Base-by-base conservation (phyloP, 1,140 invertebrate species). In the Oscheius sp. region DNA sequence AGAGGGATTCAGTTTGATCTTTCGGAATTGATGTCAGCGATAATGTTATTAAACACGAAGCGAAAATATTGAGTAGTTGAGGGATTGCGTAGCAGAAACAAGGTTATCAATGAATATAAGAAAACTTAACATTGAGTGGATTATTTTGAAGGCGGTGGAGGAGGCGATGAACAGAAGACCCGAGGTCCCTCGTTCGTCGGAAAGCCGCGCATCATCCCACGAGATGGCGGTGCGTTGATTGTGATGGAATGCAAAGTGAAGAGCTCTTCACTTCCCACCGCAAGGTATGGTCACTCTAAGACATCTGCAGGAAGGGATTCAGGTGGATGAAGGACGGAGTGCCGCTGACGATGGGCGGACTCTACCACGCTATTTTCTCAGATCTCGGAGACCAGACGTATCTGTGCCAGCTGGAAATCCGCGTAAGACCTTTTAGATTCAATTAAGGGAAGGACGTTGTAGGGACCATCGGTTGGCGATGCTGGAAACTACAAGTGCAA, bases 401-500 rank as follows among this genome's bases (percentile, higher is more conserved):
- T 84, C 91, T 93, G 64, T 92, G 94, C 45, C 90, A 91, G 83
- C 86, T 98, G 69, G 92, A 93, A 85, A 87, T 98, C 10, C 91
- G 91, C 84, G 89, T 90, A 84, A 77, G 79, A 77, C 36, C 38
- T 65, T 76, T 36, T 2, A 20, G 10, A 13, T 61, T 26, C 18
- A 35, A 36, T 2, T 2, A 67, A 18, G 36, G 68, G 31, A 66
- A 77, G 58, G 34, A 62, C 3, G 62, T 82, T 86, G 34, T 80
- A 90, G 87, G 93, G 96, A 87, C 94, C 95, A 69, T 91, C 91
- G 79, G 89, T 92, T 74, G 91, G 93, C 80, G 95, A 99, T 87
- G 95, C 94, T 78, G 96, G 96, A 42, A 88, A 96, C 35, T 99
- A 98, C 87, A 97, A 97, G 86, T 97, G 95, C 85, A 95, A 94